Evolutionary conservation across 2,113 vertebrate genomes (phyloP).

Genomic region (Arvicanthis niloticus): DNA sequence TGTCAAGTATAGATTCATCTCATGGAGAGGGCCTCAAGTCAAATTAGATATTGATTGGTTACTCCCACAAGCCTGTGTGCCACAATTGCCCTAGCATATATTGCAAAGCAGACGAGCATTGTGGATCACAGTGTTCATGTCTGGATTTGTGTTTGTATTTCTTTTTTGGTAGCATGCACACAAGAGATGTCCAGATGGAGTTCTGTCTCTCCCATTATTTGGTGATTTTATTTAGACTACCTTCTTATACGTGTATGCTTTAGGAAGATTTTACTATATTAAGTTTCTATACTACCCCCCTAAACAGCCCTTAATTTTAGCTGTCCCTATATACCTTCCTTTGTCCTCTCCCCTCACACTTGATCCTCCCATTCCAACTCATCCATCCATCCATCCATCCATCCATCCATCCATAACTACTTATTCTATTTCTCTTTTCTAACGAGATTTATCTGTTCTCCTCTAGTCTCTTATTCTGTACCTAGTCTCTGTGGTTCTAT

Average conservation of each 20-base stretch:
- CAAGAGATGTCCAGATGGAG: not conserved
- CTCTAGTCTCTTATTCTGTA: not conserved
- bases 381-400: not conserved
- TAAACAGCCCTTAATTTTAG: not conserved
- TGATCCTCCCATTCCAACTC: not conserved
- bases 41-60: not conserved
- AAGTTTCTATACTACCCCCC: not conserved
- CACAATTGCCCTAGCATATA: not conserved
- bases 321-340: not conserved
- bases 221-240: not conserved
- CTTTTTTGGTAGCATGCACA: not conserved
- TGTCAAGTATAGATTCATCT: not conserved
- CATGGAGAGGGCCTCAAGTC: not conserved
- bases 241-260: not conserved
- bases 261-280: not conserved
- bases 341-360: not conserved
- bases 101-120: not conserved
- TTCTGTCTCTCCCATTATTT: not conserved
- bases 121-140: not conserved
- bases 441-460: not conserved
- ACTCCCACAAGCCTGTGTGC: not conserved
- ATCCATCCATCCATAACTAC: not conserved
- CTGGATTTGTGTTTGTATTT: not conserved
- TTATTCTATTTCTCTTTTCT: not conserved
- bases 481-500: not conserved